These are phyloP conservation scores for Formica selysi DNA, from an alignment of 1,140 invertebrate species.

Conservation along the genomic window DNA sequence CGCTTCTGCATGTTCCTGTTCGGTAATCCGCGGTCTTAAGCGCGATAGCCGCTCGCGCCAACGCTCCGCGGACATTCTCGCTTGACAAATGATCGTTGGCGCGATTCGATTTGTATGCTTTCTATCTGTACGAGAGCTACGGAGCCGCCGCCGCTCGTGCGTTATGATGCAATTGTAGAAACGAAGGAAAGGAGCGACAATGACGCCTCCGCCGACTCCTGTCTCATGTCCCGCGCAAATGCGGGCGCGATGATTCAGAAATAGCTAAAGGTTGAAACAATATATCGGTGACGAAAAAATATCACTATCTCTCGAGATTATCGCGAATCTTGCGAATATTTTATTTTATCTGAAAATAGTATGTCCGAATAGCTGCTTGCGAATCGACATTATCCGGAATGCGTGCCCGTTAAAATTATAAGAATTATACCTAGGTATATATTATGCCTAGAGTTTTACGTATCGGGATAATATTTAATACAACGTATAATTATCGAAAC, in stretches of 20 bases:
- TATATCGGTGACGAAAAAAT: not conserved
- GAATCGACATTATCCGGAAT: not conserved
- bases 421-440: not conserved
- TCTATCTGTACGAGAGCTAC: slow-evolving; percentile 58
- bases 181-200: slow-evolving; percentile 72
- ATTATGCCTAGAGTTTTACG: not conserved
- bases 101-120: slow-evolving; percentile 76
- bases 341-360: slow-evolving; percentile 24
- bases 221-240: slow-evolving; percentile 48
- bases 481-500: slow-evolving; percentile 3
- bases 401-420: not conserved
- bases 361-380: not conserved
- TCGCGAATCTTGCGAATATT: not conserved
- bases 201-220: slow-evolving; percentile 71
- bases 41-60: slow-evolving; percentile 64
- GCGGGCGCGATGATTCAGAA: slow-evolving; percentile 44
- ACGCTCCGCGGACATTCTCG: slow-evolving; percentile 67
- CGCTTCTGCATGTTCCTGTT: slow-evolving; percentile 38
- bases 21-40: slow-evolving; percentile 72
- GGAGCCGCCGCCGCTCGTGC: slow-evolving; percentile 32
- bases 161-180: slow-evolving; percentile 72
- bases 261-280: slow-evolving; percentile 26
- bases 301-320: not conserved
- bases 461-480: not conserved
- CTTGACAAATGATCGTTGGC: slow-evolving; percentile 77